Base-by-base conservation (phyloP, 2,797 vertebrate species). In the Peromyscus attwateri region DNA sequence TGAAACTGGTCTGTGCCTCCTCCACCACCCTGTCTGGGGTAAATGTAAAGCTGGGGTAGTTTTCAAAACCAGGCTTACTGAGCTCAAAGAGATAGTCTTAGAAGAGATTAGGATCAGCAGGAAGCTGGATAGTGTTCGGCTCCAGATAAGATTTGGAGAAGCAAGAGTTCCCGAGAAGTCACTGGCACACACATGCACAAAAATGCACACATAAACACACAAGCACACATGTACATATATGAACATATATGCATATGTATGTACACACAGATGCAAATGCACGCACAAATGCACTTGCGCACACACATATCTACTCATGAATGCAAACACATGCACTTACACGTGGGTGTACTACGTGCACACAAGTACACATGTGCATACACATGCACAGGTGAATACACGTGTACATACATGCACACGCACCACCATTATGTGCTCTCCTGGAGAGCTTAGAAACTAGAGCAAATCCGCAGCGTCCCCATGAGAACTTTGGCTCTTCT, bases 1-100 rank as follows among this genome's bases (percentile, higher is more conserved):
- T 90, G 87, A 71, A 94, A 93, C 95, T 60, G 0, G 27, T 29
- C 76, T 49, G 37, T 3, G 13, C 11, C 52, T 60, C 70, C 17
- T 1, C 27, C 12, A 11, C n/a, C 57, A 43, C 25, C 0, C 1
- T 0, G 0, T 40, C 40, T 43, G 16, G 17, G 8, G 1, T 1
- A 3, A 87, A 3, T 9, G 37, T 37, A 92, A 87, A 66, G 52
- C 37, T 21, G 7, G 25, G 79, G 55, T n/a, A 25, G 27, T 71
- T 82, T 84, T 75, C 92, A 82, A 91, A 89, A 16, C 89, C 37
- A 62, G 95, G 57, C 21, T 89, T n/a, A 43, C 64, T 16, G 87
- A 87, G 57, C 27, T 25, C 55, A 60, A 23, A 62, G 66, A 92
- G 49, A 52, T 17, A n/a, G 37, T 82, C 46, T 62, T 31, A 96